phyloP scores from a whole-genome alignment of 2,797 vertebrate species.

The Falco concolor region DNA sequence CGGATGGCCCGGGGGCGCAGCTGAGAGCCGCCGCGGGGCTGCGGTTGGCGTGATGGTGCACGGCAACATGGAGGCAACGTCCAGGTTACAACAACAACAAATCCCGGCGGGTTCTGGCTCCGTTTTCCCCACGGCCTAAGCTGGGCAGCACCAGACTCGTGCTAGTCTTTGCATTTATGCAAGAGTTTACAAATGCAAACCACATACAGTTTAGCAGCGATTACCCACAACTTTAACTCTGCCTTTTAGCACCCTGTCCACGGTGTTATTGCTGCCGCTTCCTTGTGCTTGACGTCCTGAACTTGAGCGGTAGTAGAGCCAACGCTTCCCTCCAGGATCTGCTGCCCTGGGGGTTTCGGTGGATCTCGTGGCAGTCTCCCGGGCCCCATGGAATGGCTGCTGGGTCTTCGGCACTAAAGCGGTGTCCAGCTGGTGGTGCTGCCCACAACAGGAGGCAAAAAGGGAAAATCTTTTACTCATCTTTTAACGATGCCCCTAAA shows the following conservation, averaged over 20 bases:
- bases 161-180: neutral
- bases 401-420: rapidly evolving
- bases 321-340: neutral
- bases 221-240: neutral
- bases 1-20: neutral
- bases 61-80: neutral
- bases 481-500: neutral
- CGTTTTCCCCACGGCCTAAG: neutral
- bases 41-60: rapidly evolving
- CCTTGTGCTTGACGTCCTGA: rapidly evolving
- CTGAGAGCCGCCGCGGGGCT: neutral
- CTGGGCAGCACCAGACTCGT: rapidly evolving
- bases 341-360: rapidly evolving
- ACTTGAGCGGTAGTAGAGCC: neutral
- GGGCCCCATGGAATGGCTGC: neutral
- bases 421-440: neutral
- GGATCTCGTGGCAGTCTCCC: no score
- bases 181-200: neutral
- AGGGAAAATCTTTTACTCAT: neutral
- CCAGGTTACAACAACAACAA: neutral
- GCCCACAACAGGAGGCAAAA: rapidly evolving
- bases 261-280: neutral
- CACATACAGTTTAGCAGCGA: neutral
- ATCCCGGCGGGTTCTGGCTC: no score
- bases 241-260: neutral